Percentiles rank a stretch among this genome's conserved stretches.
Conservation (phyloP, 2,113 vertebrate genomes). For the Peromyscus maniculatus region DNA sequence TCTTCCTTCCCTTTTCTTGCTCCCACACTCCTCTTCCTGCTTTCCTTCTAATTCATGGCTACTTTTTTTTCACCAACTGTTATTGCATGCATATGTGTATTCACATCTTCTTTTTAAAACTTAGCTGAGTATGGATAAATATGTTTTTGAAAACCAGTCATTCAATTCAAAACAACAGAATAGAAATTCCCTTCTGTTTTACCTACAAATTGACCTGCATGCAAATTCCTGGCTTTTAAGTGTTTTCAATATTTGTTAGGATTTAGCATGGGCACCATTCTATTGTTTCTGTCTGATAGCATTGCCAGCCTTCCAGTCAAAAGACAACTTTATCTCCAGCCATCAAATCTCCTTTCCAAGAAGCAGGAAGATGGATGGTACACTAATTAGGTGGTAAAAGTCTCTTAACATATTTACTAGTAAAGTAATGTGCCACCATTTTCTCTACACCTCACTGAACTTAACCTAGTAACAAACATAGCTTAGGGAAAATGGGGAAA, state of each 20-base stretch:
- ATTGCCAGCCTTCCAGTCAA: constrained; percentile 2
- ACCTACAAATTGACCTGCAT: background rate
- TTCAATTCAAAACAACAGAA: constrained; percentile 21
- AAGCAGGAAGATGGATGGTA: background rate
- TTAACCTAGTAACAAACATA: background rate
- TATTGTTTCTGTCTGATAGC: background rate
- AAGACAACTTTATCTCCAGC: background rate
- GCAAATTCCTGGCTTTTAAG: background rate
- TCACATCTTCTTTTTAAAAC: background rate
- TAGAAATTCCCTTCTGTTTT: constrained; percentile 8
- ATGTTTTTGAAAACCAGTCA: background rate
- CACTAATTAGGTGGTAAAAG: background rate
- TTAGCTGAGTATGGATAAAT: background rate
- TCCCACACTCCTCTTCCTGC: too few species aligned
- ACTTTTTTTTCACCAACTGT: background rate
- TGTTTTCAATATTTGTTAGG: background rate
- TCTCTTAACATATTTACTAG: background rate
- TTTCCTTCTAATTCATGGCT: background rate
- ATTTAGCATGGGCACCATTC: background rate
- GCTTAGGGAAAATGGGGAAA: background rate
- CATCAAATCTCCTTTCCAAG: background rate
- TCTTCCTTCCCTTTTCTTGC: background rate
- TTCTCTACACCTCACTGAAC: background rate
- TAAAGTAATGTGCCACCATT: background rate
- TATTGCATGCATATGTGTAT: background rate